These are phyloP conservation scores for Bombyx mori DNA, from an alignment of 1,140 invertebrate genomes.

Conservation along the genomic window ASM3026992v2 NC_085107.1:6908001-6908500, in stretches of 20 bases:
- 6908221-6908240: slow-evolving; percentile 24
- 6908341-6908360: slow-evolving; percentile 44
- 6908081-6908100: too few species aligned
- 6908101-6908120: too few species aligned
- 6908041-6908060: too few species aligned
- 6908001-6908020: too few species aligned
- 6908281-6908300: slow-evolving; percentile 52
- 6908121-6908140: too few species aligned
- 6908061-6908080: too few species aligned
- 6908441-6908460: slow-evolving; percentile 51
- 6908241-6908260: slow-evolving; percentile 30
- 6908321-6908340: slow-evolving; percentile 22
- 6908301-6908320: slow-evolving; percentile 38
- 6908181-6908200: background rate
- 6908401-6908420: slow-evolving; percentile 33
- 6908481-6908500: slow-evolving; percentile 43
- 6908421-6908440: slow-evolving; percentile 43
- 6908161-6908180: too few species aligned
- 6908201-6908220: background rate
- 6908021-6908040: too few species aligned
- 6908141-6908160: too few species aligned
- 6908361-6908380: slow-evolving; percentile 18
- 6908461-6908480: slow-evolving; percentile 57
- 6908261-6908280: slow-evolving; percentile 51
- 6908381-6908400: slow-evolving; percentile 20